Conservation (phyloP, 2,888 invertebrate genomes). For the Orthonychiurus folsomi region DNA sequence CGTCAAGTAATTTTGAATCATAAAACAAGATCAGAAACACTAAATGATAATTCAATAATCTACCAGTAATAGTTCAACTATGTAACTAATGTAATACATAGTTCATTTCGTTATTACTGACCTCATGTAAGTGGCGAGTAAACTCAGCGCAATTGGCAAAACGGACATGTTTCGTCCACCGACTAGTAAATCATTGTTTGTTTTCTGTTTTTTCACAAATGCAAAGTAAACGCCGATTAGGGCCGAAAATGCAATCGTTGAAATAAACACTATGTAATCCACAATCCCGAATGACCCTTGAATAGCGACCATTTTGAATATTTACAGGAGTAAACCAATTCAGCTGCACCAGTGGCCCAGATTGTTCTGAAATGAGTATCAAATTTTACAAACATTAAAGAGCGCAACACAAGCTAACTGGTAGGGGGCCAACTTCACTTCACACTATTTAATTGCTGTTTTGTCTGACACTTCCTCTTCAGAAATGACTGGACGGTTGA, state of each 20-base stretch:
- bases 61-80: no score
- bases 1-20: no score
- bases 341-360: no score
- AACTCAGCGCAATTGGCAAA: conserved; percentile 43
- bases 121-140: conserved; percentile 43
- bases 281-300: conserved; percentile 31
- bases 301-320: no score
- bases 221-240: conserved; percentile 45
- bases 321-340: no score
- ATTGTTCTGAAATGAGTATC: no score
- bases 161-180: conserved; percentile 43
- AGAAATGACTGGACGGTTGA: no score
- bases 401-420: no score
- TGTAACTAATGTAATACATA: neutral
- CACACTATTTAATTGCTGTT: no score
- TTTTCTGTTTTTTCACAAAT: conserved; percentile 52
- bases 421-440: no score
- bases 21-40: neutral
- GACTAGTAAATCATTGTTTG: conserved; percentile 44
- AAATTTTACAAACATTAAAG: no score
- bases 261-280: conserved; percentile 43
- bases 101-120: neutral
- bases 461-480: no score
- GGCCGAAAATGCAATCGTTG: conserved; percentile 42
- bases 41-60: neutral